A percentile compares a stretch with the other conserved stretches of the same genome.
Evolutionary conservation across 2,113 vertebrate species (phyloP).

Genomic region (Sakesphorus luctuosus): DNA sequence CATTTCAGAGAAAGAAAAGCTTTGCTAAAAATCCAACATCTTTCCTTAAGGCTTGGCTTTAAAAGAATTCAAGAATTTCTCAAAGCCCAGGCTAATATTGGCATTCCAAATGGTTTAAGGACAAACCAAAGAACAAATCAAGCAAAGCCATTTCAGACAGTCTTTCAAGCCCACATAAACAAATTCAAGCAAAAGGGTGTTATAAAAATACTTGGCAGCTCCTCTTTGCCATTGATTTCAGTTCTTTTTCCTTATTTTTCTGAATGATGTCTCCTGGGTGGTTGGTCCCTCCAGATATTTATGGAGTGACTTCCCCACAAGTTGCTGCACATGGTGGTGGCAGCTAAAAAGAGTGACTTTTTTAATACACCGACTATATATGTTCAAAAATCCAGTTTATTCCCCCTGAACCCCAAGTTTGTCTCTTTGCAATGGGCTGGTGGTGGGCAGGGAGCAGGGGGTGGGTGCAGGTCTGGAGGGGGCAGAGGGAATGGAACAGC

Average conservation of each 20-base stretch:
- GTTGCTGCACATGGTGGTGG: background rate
- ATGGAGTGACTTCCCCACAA: background rate
- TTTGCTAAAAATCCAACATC: background rate
- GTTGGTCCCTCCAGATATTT: background rate
- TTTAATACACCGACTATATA: background rate
- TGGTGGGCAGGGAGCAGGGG: too few species aligned
- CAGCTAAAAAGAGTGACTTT: background rate
- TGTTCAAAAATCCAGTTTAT: background rate
- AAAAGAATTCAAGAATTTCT: background rate
- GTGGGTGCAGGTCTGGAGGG: background rate
- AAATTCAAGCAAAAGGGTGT: background rate
- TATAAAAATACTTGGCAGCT: background rate
- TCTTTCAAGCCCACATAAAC: background rate
- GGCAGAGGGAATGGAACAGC: background rate
- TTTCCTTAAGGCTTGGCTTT: background rate
- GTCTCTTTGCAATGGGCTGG: background rate
- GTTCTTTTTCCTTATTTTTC: background rate
- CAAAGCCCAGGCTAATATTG: background rate
- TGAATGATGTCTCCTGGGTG: background rate
- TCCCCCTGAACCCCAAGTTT: background rate
- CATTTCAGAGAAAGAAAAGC: conserved; percentile 17
- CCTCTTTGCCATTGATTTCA: background rate
- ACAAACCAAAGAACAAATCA: background rate
- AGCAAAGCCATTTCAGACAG: background rate
- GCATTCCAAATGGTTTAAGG: background rate